phyloP scores from a whole-genome alignment of 2,888 invertebrate genomes.

The Mylabris sibirica region DNA sequence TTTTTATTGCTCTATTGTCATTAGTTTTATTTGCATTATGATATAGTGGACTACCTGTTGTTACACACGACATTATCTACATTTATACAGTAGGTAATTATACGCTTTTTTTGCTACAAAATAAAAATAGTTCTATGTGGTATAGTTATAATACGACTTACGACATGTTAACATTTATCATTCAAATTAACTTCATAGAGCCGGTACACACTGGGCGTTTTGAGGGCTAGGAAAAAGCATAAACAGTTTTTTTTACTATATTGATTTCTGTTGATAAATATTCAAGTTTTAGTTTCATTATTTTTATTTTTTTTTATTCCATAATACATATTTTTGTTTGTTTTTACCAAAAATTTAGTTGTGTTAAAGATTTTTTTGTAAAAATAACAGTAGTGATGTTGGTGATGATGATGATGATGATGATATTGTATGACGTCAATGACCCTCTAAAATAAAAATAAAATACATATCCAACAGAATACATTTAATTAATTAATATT shows the following conservation, averaged over 20 bases:
- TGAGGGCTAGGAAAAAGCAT: not conserved
- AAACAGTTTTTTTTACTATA: not conserved
- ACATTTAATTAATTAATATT: slow-evolving; percentile 2
- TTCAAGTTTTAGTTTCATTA: no score
- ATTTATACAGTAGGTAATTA: not conserved
- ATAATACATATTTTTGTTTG: not conserved
- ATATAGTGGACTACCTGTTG: not conserved
- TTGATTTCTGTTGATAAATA: not conserved
- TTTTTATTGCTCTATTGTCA: not conserved
- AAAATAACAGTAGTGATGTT: not conserved
- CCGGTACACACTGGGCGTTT: no score
- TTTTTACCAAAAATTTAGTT: not conserved
- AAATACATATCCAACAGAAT: not conserved
- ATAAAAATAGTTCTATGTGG: not conserved
- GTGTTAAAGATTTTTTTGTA: not conserved
- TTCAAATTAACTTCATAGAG: not conserved
- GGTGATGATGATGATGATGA: slow-evolving; percentile 7
- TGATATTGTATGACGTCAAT: slow-evolving; percentile 11
- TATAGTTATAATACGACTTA: no score
- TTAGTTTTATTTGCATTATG: not conserved
- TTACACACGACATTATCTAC: not conserved
- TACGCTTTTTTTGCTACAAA: not conserved
- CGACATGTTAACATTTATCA: not conserved
- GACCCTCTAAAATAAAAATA: slow-evolving; percentile 7
- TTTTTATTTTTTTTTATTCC: not conserved